A percentile compares a stretch with the other conserved stretches of the same genome.
Evolutionary conservation across 2,797 vertebrate genomes (phyloP).

Genomic region (Oreonectes daqikongensis): DNA sequence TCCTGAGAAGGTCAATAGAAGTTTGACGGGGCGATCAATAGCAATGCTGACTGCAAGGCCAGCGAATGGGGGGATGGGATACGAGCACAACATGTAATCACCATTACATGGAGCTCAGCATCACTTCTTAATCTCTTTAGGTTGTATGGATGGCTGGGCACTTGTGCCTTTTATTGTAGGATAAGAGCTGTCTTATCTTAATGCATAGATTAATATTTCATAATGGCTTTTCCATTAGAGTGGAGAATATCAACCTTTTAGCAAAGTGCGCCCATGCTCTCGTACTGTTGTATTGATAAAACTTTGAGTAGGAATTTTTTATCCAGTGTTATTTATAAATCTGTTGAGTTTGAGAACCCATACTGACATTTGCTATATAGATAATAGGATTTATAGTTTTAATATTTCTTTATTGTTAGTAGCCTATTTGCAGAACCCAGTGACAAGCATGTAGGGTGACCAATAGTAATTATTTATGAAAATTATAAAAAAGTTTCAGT

Average conservation of each 20-base stretch:
- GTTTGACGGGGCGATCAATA: conserved; percentile 54
- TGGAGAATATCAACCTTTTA: conserved; percentile 10
- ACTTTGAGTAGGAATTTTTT: neutral
- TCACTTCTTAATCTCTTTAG: neutral
- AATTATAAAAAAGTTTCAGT: too few species aligned
- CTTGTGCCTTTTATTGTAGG: conserved; percentile 27
- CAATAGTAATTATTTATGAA: too few species aligned
- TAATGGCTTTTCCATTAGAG: conserved; percentile 38
- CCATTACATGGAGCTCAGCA: conserved; percentile 11
- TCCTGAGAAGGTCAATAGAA: conserved; percentile 49
- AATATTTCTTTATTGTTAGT: too few species aligned
- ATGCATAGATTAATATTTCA: conserved; percentile 37
- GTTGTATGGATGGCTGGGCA: conserved; percentile 51
- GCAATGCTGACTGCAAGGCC: conserved; percentile 41
- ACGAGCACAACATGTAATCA: conserved; percentile 28
- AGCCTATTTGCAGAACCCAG: too few species aligned
- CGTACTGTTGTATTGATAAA: conserved; percentile 11
- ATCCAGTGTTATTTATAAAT: neutral
- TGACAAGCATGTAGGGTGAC: too few species aligned
- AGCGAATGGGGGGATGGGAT: conserved; percentile 37
- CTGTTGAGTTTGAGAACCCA: neutral
- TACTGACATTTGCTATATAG: neutral
- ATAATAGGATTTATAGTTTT: too few species aligned
- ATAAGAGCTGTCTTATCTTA: conserved; percentile 30
- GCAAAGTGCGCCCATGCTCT: neutral